phyloP scores from a whole-genome alignment of 2,113 vertebrate genomes.

The Galemys pyrenaicus region DNA sequence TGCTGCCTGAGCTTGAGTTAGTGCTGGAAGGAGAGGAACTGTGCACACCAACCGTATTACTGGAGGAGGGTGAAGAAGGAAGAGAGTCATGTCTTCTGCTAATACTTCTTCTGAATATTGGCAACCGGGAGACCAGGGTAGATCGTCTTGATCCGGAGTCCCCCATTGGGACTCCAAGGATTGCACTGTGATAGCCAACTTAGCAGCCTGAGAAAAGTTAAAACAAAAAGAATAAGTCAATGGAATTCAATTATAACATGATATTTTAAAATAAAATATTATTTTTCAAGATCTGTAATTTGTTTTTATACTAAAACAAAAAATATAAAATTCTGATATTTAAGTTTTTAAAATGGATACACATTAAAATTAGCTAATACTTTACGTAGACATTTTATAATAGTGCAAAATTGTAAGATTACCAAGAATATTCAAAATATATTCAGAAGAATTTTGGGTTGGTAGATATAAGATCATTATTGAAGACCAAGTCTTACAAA shows the following conservation, averaged over 20 bases:
- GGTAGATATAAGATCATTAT: not conserved
- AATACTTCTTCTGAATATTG: constrained; percentile 95
- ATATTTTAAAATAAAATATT: not conserved
- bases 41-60: constrained; percentile 91
- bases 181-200: constrained; percentile 64
- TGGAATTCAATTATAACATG: not conserved
- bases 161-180: constrained; percentile 89
- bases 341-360: not conserved
- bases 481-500: not conserved
- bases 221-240: not conserved
- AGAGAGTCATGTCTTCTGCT: constrained; percentile 94
- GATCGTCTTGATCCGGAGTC: constrained; percentile 94
- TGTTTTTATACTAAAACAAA: not conserved
- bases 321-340: not conserved
- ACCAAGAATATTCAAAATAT: not conserved
- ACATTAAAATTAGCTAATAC: not conserved
- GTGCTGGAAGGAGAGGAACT: constrained; percentile 98
- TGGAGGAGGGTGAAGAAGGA: constrained; percentile 95
- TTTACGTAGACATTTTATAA: not conserved
- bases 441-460: not conserved
- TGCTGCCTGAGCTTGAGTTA: constrained; percentile 97
- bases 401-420: not conserved
- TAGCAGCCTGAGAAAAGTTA: constrained; percentile 72
- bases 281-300: not conserved
- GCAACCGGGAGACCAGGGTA: constrained; percentile 96